A percentile compares a stretch with the other conserved stretches of the same genome.
Conservation (phyloP, 2,113 vertebrate species). For the Lepisosteus oculatus region DNA sequence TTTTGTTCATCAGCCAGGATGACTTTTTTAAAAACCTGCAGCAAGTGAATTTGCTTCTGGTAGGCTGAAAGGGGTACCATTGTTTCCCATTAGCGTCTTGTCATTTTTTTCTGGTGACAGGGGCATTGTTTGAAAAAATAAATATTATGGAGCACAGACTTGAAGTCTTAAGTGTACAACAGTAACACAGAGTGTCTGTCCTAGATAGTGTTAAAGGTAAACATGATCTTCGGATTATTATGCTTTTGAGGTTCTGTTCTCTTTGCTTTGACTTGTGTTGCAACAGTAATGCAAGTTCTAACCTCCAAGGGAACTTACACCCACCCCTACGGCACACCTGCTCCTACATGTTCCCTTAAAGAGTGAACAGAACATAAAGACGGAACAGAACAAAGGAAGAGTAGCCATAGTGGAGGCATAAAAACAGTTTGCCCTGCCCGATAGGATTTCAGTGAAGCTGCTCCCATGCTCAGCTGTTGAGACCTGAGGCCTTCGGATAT, state of each 20-base stretch:
- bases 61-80: no score
- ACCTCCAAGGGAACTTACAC: conserved; percentile 55
- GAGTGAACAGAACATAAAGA: conserved; percentile 37
- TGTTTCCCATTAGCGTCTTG: no score
- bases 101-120: no score
- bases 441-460: conserved; percentile 50
- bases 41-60: no score
- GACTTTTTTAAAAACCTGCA: no score
- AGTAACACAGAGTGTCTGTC: no score
- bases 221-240: background rate
- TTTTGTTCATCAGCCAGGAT: no score
- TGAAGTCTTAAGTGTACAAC: no score
- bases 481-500: conserved; percentile 31
- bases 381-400: conserved; percentile 42
- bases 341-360: conserved; percentile 29
- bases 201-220: background rate
- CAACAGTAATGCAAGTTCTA: conserved; percentile 35
- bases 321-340: background rate
- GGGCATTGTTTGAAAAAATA: no score
- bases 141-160: no score
- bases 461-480: conserved; percentile 31
- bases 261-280: conserved; percentile 35
- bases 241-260: conserved; percentile 19
- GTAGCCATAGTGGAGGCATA: conserved; percentile 23
- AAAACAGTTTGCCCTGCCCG: conserved; percentile 18